phyloP scores from a whole-genome alignment of 1,140 invertebrate genomes.

The Sesamia nonagrioides region DNA sequence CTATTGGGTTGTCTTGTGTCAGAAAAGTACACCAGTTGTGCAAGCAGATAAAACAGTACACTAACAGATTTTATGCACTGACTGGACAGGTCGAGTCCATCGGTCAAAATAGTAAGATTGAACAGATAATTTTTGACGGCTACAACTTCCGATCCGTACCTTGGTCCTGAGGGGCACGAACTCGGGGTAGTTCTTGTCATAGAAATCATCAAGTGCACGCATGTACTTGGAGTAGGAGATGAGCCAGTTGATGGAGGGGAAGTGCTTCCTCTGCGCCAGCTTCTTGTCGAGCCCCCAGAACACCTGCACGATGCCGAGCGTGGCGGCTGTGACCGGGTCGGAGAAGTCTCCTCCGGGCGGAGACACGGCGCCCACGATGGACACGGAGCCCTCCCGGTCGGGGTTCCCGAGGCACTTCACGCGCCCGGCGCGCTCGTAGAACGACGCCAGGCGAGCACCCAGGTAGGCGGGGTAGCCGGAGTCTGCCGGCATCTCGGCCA shows the following conservation, averaged over 20 bases:
- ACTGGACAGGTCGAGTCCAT: too few relatives aligned
- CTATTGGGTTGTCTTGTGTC: too few relatives aligned
- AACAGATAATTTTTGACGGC: not conserved
- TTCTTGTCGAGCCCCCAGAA: constrained; percentile 99
- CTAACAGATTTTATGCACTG: too few relatives aligned
- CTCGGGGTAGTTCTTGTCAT: constrained; percentile 99
- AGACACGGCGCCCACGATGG: constrained; percentile 99
- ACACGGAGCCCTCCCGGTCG: constrained; percentile 98
- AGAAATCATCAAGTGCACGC: constrained; percentile 99
- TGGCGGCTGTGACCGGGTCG: constrained; percentile 99
- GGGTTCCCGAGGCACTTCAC: constrained; percentile 99
- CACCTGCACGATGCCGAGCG: constrained; percentile 99
- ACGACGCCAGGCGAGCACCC: constrained; percentile 98
- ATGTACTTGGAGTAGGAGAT: constrained; percentile 99
- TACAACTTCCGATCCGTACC: constrained; percentile 61
- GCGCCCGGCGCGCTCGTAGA: constrained; percentile 99
- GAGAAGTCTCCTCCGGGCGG: constrained; percentile 99
- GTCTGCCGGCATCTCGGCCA: constrained; percentile 99
- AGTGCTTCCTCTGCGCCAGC: constrained; percentile 99
- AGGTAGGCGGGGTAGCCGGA: constrained; percentile 99
- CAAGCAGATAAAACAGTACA: too few relatives aligned
- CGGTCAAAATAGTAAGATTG: not conserved
- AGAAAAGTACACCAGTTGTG: too few relatives aligned
- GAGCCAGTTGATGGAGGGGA: constrained; percentile 99
- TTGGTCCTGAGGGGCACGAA: constrained; percentile 98